Base-by-base conservation (phyloP, 2,113 vertebrate species). In the Brachypodius melanocephalos region DNA sequence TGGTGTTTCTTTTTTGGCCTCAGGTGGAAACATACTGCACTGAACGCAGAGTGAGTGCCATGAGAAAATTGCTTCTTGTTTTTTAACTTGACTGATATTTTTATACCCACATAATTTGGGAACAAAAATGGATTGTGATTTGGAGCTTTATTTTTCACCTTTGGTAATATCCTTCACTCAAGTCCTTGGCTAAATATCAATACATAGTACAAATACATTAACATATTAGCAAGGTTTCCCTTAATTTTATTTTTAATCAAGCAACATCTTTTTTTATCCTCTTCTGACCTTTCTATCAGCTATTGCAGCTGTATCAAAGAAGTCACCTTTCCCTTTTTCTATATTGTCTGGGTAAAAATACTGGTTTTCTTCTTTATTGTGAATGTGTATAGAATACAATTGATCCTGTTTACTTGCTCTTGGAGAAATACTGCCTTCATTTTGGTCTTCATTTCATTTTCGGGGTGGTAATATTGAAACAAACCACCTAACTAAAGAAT, bases 171-270 rank as follows among this genome's bases (percentile, higher is more conserved):
- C 6, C 4, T 45, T 94, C n/a, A 65, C 9, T 72, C 17, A 66
- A 73, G 17, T 14, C 14, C 73, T 80, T 81, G 18, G 20, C 17
- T 93, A 78, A 78, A 75, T 58, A 26, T 10, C 43, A 28, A 24
- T 8, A 31, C 36, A 22, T 12, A 63, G 31, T 13, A 34, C 20
- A 74, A 25, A 25, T 31, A 62, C 11, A 21, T 3, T 68, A 52
- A 61, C 12, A 32, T 75, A 45, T n/a, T 63, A 79, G 8, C 8
- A 42, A 54, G 10, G 6, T 57, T 88, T 89, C 17, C 9, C 17
- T 68, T 84, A 61, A 73, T 86, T 77, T 88, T 74, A 36, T 76
- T 95, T 89, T 91, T 72, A 89, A 94, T 83, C 49, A 79, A 89
- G 9, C 17, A 65, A 32, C 16, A 38, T 68, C 6, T 52, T 51